Evolutionary conservation across 2,797 vertebrate species (phyloP), one percentile per base, ranked within the genome.

Genomic region (Hapalemur alaotrensis): DNA sequence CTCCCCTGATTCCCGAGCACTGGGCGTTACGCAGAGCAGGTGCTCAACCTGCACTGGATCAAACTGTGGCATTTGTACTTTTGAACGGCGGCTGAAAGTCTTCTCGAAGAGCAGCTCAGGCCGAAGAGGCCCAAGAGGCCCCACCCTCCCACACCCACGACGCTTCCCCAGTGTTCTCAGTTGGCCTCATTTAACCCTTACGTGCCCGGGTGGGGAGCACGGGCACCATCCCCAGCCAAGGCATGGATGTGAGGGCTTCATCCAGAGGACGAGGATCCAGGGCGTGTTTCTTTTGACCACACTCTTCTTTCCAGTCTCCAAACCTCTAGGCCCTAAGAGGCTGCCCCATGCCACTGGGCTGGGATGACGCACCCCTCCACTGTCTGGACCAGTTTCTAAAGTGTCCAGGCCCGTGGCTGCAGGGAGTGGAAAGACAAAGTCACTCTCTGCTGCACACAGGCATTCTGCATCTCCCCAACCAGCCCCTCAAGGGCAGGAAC

Each of bases 121-220:
- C 8, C 12, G 4, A 17, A 30, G 43, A 88, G 13, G 30, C 41
- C 63, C 8, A 23, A 15, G 43, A 9, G 18, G 15, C 13, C 30
- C 23, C 14, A 3, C 7, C 6, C 10, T 43, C n/a, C 4, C 32
- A n/a, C 12, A 32, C 22, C 11, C 9, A 17, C 0, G 2, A 13
- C 1, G 22, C 10, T 5, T 11, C 7, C 43, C 65, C 0, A 0
- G 22, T 15, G 59, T 50, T 7, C 41, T 0, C 63, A 25, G 41
- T 54, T 2, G 30, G 20, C 72, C 14, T 7, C 23, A 5, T 22
- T 52, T 52, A 13, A 17, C 4, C 9, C 7, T 70, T 67, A 30
- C 5, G 0, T 1, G 12, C 48, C 92, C 32, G 23, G 13, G 11
- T 11, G 11, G 2, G 38, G 8, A 65, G 46, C n/a, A 20, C 17